Conservation (phyloP, 2,113 vertebrate species). For the Apistogramma diplotaenia region DNA sequence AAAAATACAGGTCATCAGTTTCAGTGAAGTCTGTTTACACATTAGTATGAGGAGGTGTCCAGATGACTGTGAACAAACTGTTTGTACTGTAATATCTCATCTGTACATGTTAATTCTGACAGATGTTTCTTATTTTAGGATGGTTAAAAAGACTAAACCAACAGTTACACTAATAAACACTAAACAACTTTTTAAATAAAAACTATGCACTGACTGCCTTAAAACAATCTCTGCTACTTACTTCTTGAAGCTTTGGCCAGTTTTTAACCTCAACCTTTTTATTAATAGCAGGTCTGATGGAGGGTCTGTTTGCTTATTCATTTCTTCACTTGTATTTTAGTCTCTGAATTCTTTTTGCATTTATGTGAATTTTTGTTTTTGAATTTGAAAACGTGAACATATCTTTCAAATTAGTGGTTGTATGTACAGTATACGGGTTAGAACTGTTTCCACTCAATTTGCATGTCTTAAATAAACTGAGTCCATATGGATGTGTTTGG, state of each 20-base stretch:
- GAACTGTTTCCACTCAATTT: background rate
- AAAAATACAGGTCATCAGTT: background rate
- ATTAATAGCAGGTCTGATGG: background rate
- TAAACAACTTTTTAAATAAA: background rate
- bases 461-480: background rate
- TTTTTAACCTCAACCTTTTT: background rate
- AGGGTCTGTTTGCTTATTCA: background rate
- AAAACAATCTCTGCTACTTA: background rate
- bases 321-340: background rate
- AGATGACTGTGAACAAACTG: background rate
- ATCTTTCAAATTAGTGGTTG: background rate
- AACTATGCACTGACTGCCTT: rapidly evolving
- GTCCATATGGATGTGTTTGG: background rate
- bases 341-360: background rate
- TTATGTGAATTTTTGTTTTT: background rate
- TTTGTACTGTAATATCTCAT: background rate
- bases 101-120: background rate
- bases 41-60: background rate
- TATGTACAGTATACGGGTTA: background rate
- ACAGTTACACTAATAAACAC: background rate
- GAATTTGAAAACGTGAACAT: background rate
- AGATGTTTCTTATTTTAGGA: background rate
- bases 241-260: background rate
- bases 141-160: background rate
- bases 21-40: background rate